phyloP scores from a whole-genome alignment of 2,113 vertebrate genomes.

The Archocentrus centrarchus region DNA sequence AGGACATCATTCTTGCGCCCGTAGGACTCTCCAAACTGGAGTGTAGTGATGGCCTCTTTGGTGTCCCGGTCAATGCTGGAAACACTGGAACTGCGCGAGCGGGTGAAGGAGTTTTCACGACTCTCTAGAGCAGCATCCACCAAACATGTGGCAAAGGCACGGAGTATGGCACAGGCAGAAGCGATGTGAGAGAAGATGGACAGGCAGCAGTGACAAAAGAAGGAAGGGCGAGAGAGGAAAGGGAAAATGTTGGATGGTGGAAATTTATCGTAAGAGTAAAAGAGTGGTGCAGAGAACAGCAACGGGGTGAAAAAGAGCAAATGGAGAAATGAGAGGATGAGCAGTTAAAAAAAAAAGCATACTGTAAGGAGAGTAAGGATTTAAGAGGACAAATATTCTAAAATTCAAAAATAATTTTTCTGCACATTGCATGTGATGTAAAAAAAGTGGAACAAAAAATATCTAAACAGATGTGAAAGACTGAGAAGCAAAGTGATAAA shows the following conservation, averaged over 20 bases:
- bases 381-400: not conserved
- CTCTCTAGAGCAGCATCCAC: slow-evolving; percentile 82
- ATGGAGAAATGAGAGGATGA: slow-evolving; percentile 14
- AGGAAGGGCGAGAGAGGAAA: not conserved
- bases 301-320: not conserved
- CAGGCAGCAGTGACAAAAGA: not conserved
- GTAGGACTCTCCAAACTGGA: slow-evolving; percentile 94
- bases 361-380: not conserved
- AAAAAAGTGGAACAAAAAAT: slow-evolving; percentile 32
- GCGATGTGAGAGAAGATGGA: slow-evolving; percentile 9
- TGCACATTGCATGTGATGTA: not conserved
- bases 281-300: not conserved
- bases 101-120: slow-evolving; percentile 95
- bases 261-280: not conserved
- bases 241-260: not conserved
- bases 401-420: slow-evolving; percentile 1
- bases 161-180: not conserved
- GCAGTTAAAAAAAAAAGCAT: not conserved
- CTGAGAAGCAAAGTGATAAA: slow-evolving; percentile 17
- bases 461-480: slow-evolving; percentile 18
- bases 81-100: slow-evolving; percentile 96
- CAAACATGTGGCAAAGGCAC: not conserved
- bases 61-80: slow-evolving; percentile 97
- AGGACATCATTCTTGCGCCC: slow-evolving; percentile 87
- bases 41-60: slow-evolving; percentile 92